Evolutionary conservation across 2,888 invertebrate species (phyloP), one percentile per base, ranked within the genome.

Genomic region (Agrochola litura): DNA sequence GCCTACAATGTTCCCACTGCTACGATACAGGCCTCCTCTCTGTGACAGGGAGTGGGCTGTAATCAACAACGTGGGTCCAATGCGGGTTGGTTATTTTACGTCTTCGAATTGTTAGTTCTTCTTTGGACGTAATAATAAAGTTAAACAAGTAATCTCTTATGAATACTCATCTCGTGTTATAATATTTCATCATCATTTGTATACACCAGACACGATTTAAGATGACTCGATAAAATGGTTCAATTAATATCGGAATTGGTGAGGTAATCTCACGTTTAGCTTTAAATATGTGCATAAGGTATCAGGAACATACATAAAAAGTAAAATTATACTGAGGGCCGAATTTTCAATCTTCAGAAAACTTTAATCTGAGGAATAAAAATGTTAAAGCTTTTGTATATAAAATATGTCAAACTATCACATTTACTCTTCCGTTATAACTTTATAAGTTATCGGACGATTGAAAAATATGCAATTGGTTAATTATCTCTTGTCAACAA

Each of bases 211-310:
- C 83, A 84, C 73, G 83, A 81, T 30, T 77, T 6, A 0, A 41
- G 67, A 70, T 63, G 58, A 73, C 10, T 69, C 52, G 41, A 74
- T 76, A 54, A 72, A 74, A 73, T 70, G 16, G 56, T 63, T 63
- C 65, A 75, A 77, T 77, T 77, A 66, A 73, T 75, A 84, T 66
- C 19, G 14, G 19, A 56, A 72, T 69, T 41, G 54, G 14, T 81
- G 74, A 84, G 46, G 61, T 74, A 69, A 72, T 76, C 64, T 69
- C 54, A 61, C 30, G 61, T 60, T 41, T 63, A 25, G 10, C 30
- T 66, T 56, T 19, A 64, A 49, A 37, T 54, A 30, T 6, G 16
- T 16, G 22, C 3, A 8, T 43, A 68, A 65, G 2, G 4, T 56
- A 56, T 56, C 56, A 54, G 22, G 9, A 4, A 22, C 52, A 52